phyloP scores from a whole-genome alignment of 2,888 invertebrate species.

The Eristalis tenax region DNA sequence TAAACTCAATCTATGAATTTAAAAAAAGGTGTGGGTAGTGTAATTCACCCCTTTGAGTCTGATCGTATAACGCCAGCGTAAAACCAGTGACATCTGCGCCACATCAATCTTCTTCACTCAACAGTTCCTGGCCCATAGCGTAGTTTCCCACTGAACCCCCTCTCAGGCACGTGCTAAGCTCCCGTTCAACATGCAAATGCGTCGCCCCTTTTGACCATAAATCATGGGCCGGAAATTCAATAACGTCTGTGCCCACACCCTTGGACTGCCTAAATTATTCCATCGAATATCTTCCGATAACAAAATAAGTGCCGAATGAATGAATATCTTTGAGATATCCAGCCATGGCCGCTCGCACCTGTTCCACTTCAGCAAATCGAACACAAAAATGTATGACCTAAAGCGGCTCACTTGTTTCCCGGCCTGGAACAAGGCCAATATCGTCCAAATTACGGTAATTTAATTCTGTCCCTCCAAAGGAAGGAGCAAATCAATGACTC shows the following conservation, averaged over 20 bases:
- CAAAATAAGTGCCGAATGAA: not conserved
- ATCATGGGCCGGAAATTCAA: constrained; percentile 13
- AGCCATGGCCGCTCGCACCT: not conserved
- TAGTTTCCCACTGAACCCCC: not conserved
- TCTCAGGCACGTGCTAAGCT: constrained; percentile 2
- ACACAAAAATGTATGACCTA: not conserved
- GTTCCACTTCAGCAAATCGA: not conserved
- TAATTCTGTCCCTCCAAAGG: not conserved
- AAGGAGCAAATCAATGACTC: not conserved
- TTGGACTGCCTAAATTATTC: not conserved
- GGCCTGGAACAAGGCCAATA: not conserved
- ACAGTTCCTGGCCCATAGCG: not conserved
- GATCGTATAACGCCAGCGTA: too few relatives aligned
- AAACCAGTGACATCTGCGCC: not conserved
- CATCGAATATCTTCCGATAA: not conserved
- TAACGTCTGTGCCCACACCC: not conserved
- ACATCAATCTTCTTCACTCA: not conserved
- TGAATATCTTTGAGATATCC: not conserved
- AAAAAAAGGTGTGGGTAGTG: too few relatives aligned
- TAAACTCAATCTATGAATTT: too few relatives aligned
- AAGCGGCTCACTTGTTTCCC: not conserved
- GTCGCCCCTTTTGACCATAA: not conserved
- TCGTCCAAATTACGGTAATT: not conserved
- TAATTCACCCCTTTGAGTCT: too few relatives aligned
- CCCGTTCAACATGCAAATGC: constrained; percentile 1